Conservation (phyloP, 2,113 vertebrate genomes). For the Sitta europaea region DNA sequence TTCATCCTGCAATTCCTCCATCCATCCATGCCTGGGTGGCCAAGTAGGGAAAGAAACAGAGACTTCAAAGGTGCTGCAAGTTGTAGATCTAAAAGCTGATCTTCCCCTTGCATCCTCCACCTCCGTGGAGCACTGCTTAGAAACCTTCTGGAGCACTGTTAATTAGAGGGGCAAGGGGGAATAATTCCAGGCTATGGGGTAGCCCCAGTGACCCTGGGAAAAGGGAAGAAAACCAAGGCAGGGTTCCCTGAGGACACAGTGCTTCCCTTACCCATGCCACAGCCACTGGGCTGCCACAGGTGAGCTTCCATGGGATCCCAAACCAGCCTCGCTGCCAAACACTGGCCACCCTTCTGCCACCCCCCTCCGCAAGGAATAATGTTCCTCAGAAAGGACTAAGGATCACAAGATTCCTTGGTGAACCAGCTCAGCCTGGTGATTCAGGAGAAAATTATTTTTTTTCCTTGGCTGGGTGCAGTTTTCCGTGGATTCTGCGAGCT, state of each 20-base stretch:
- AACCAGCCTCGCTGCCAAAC: not conserved
- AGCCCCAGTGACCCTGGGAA: not conserved
- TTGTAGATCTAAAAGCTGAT: not conserved
- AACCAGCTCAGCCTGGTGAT: not conserved
- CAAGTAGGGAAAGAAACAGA: not conserved
- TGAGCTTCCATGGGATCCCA: not conserved
- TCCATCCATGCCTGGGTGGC: not conserved
- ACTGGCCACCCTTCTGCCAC: not conserved
- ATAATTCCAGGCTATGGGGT: not conserved
- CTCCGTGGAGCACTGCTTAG: fast-evolving
- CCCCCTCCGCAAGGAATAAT: not conserved
- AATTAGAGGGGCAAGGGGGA: not conserved
- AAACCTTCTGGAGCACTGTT: not conserved
- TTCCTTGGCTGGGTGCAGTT: not conserved
- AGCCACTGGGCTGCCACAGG: not conserved
- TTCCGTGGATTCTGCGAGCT: not conserved
- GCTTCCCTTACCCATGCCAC: not conserved
- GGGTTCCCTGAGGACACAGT: not conserved
- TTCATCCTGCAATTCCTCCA: not conserved
- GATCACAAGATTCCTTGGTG: not conserved
- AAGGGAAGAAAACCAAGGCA: not conserved
- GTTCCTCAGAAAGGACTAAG: not conserved
- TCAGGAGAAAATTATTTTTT: not conserved
- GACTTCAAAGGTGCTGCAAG: not conserved
- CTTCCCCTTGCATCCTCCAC: not conserved